Evolutionary conservation across 1,140 invertebrate species (phyloP).

Genomic region (Drosophila sulfurigaster): DNA sequence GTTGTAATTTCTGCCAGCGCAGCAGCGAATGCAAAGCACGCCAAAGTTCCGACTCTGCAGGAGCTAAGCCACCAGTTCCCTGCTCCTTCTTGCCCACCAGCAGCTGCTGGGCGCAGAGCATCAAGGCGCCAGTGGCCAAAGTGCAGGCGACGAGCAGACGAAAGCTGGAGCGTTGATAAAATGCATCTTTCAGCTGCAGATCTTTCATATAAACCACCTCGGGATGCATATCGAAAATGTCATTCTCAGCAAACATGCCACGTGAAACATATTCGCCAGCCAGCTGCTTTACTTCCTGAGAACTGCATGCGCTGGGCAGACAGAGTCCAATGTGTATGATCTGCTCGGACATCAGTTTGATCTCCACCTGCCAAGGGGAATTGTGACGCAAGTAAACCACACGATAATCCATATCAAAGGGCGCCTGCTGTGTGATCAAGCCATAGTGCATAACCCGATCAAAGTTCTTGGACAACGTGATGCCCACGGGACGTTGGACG

Average conservation of each 20-base stretch:
- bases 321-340: slow-evolving; percentile 83
- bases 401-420: slow-evolving; percentile 80
- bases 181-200: slow-evolving; percentile 70
- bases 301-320: slow-evolving; percentile 71
- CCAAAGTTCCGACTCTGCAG: slow-evolving; percentile 71
- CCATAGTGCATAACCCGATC: slow-evolving; percentile 78
- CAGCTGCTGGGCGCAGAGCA: slow-evolving; percentile 70
- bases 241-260: slow-evolving; percentile 69
- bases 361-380: slow-evolving; percentile 84
- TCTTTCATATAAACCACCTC: slow-evolving; percentile 82
- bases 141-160: slow-evolving; percentile 66
- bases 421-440: slow-evolving; percentile 75
- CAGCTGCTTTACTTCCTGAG: slow-evolving; percentile 65
- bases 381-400: slow-evolving; percentile 79
- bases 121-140: slow-evolving; percentile 60
- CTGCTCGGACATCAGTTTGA: slow-evolving; percentile 82
- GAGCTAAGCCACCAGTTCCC: slow-evolving; percentile 42
- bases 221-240: slow-evolving; percentile 76
- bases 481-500: slow-evolving; percentile 69
- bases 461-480: slow-evolving; percentile 81
- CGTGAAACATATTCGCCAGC: slow-evolving; percentile 64
- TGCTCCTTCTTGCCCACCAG: slow-evolving; percentile 34
- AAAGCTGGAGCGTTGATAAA: slow-evolving; percentile 71
- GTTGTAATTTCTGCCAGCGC: slow-evolving; percentile 43
- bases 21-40: slow-evolving; percentile 55